phyloP scores from a whole-genome alignment of 2,888 invertebrate species.

The Volucella inanis region DNA sequence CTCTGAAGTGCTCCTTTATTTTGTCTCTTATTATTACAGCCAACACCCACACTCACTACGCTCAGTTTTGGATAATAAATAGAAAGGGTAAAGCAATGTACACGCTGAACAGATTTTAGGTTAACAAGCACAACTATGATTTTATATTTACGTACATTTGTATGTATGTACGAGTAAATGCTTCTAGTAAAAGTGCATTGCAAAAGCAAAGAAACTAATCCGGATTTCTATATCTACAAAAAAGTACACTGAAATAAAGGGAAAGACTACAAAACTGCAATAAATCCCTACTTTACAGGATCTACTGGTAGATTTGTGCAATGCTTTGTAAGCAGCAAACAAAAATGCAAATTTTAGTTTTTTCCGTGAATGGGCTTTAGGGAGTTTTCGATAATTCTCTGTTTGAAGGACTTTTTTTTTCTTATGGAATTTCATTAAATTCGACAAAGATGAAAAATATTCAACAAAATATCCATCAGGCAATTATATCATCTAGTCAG shows the following conservation, averaged over 20 bases:
- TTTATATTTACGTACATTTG: background rate
- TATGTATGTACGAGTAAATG: background rate
- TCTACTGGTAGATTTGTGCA: conserved; percentile 4
- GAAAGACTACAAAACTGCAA: conserved; percentile 26
- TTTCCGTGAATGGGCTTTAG: background rate
- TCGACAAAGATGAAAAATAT: background rate
- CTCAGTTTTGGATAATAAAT: background rate
- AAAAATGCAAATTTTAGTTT: conserved; percentile 4
- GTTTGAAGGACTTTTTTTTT: background rate
- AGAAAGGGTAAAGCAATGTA: background rate
- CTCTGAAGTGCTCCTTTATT: background rate
- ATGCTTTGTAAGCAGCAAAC: conserved; percentile 11
- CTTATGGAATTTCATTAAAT: background rate
- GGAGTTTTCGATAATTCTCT: background rate
- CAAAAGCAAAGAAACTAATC: conserved; percentile 25
- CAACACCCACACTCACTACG: no score
- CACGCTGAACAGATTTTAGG: conserved; percentile 37
- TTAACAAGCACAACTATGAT: conserved; percentile 29
- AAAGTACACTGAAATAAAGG: conserved; percentile 2
- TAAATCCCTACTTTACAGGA: conserved; percentile 22
- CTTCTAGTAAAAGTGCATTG: conserved; percentile 11
- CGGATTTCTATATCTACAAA: conserved; percentile 22
- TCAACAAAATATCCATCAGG: background rate
- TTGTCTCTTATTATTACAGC: conserved; percentile 4
- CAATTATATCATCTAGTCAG: conserved; percentile 10